phyloP scores from a whole-genome alignment of 2,113 vertebrate genomes.

The Paradoxurus hermaphroditus region DNA sequence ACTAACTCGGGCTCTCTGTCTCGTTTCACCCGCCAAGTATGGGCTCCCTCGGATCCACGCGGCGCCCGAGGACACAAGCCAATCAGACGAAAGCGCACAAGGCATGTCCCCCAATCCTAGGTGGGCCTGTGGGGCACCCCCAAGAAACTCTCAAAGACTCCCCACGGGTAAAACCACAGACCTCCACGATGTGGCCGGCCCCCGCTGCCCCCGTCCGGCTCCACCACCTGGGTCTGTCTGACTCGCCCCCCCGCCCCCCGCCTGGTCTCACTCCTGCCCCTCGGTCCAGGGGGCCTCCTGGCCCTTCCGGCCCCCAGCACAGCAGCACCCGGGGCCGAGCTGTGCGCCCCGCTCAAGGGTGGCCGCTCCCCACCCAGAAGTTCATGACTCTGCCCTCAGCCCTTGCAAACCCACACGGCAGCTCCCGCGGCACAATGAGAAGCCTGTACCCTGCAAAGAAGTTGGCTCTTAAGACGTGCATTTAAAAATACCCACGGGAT shows the following conservation, averaged over 20 bases:
- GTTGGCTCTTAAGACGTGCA: background rate
- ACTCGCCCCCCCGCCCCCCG: fast-evolving
- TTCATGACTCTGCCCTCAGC: background rate
- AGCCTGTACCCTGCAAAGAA: background rate
- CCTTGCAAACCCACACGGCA: background rate
- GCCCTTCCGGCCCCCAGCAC: background rate
- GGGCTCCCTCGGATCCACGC: too few species aligned
- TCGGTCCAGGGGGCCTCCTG: background rate
- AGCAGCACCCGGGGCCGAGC: background rate
- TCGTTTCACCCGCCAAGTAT: too few species aligned
- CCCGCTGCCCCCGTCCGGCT: fast-evolving
- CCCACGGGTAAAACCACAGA: too few species aligned
- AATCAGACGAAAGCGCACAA: fast-evolving
- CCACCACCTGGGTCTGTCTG: fast-evolving
- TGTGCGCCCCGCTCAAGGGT: background rate
- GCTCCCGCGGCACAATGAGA: background rate
- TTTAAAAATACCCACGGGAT: constrained; percentile 71
- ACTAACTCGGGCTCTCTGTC: background rate
- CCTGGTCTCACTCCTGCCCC: background rate
- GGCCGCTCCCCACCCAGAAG: background rate
- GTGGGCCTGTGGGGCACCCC: background rate
- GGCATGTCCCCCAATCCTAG: background rate
- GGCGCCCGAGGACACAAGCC: background rate
- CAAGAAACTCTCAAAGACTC: background rate
- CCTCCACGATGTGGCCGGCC: fast-evolving